These are phyloP conservation scores for Halichondria panicea DNA, from an alignment of 37 sponge, comb jelly and placozoan species.

Conservation along the genomic window DNA sequence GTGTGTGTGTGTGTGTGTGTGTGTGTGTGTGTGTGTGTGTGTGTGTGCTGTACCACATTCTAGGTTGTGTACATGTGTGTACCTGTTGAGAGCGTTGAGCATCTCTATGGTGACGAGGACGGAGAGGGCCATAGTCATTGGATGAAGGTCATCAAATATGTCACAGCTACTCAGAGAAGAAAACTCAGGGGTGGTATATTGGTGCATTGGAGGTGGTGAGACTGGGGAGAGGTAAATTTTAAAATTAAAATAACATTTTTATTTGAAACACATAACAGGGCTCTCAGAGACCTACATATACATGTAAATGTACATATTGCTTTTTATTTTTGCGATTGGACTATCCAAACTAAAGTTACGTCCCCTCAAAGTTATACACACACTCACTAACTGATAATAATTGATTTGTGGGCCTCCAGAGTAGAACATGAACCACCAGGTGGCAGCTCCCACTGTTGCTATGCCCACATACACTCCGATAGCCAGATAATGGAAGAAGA, in stretches of 20 bases:
- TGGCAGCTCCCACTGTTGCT: conserved; percentile 93
- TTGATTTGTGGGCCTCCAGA: conserved; percentile 86
- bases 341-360: not conserved
- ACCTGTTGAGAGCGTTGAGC: conserved; percentile 99
- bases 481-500: conserved; percentile 92
- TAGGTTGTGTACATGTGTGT: not conserved
- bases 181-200: conserved; percentile 60
- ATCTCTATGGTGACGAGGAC: conserved; percentile 99
- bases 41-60: not conserved
- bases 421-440: conserved; percentile 99
- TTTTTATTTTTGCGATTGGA: too few species aligned
- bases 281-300: not conserved
- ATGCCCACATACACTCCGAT: conserved; percentile 96
- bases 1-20: conserved; percentile 21
- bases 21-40: conserved; percentile 1
- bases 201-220: conserved; percentile 91
- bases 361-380: conserved; percentile 31
- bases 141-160: conserved; percentile 88
- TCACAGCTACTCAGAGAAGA: conserved; percentile 74
- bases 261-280: not conserved
- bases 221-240: too few species aligned
- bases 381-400: conserved; percentile 91
- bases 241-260: not conserved
- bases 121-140: conserved; percentile 99
- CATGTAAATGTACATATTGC: conserved; percentile 1